A percentile compares a stretch with the other conserved stretches of the same genome.
Evolutionary conservation across 2,888 invertebrate species (phyloP).

Genomic region (Agrochola macilenta): DNA sequence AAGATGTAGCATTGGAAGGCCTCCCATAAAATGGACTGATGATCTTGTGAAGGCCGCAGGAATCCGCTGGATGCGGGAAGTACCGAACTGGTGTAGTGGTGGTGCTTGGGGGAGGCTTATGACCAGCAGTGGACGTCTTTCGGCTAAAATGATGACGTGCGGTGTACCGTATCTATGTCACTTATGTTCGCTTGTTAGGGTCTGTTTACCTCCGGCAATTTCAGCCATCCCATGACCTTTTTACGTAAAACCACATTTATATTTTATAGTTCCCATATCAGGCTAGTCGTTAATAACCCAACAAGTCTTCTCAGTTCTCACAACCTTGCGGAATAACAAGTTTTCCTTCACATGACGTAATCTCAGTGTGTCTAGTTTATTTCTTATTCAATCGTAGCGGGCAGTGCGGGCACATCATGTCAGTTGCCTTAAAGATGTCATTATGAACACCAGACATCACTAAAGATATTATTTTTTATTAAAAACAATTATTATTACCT

Average conservation of each 20-base stretch:
- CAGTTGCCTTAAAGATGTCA: constrained; percentile 52
- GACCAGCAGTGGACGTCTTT: too few species aligned
- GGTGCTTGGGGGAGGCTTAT: too few species aligned
- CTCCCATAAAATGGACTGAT: too few species aligned
- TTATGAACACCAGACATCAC: constrained; percentile 12
- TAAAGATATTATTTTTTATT: constrained; percentile 8
- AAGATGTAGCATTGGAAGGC: too few species aligned
- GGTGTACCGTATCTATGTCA: not conserved
- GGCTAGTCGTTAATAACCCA: not conserved
- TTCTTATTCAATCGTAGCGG: constrained; percentile 18
- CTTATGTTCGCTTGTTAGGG: not conserved
- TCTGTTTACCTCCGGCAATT: not conserved
- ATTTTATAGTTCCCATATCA: not conserved
- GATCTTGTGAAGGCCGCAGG: too few species aligned
- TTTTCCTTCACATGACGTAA: constrained; percentile 54
- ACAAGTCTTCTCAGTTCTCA: not conserved
- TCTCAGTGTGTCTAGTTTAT: constrained; percentile 24
- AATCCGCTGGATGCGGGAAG: too few species aligned
- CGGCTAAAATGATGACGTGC: not conserved
- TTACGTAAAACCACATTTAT: not conserved
- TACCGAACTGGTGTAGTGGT: too few species aligned
- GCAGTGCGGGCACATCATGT: not conserved
- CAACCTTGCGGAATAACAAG: constrained; percentile 54
- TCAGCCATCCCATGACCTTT: not conserved
- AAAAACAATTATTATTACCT: constrained; percentile 5